phyloP scores from a whole-genome alignment of 1,140 invertebrate species.

The Drosophila azteca region DNA sequence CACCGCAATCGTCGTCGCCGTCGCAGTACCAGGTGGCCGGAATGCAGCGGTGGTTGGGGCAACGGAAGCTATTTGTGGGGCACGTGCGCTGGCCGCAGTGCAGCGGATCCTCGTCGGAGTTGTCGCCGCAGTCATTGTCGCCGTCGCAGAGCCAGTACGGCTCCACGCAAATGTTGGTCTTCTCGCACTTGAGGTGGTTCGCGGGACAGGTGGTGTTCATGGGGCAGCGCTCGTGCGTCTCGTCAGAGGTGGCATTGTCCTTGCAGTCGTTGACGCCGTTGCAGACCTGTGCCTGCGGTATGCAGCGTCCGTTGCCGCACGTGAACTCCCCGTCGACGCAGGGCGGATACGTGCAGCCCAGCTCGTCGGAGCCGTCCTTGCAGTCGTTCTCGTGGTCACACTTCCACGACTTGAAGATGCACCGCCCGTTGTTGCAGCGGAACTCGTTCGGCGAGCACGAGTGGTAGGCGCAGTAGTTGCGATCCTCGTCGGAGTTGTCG shows the following conservation, averaged over 20 bases:
- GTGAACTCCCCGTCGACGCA: constrained; percentile 97
- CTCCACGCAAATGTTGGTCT: constrained; percentile 97
- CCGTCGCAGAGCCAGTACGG: constrained; percentile 97
- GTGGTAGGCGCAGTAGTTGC: constrained; percentile 96
- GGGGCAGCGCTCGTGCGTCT: constrained; percentile 93
- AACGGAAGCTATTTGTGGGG: constrained; percentile 95
- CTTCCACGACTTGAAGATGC: constrained; percentile 97
- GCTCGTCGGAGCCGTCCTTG: constrained; percentile 95
- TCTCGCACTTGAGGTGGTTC: constrained; percentile 95
- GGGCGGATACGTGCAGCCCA: constrained; percentile 94
- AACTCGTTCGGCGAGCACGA: constrained; percentile 97
- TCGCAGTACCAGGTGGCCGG: constrained; percentile 96
- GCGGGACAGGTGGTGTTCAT: constrained; percentile 93
- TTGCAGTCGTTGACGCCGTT: constrained; percentile 98
- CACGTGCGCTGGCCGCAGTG: constrained; percentile 95
- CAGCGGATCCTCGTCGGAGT: constrained; percentile 95
- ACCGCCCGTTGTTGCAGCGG: constrained; percentile 96
- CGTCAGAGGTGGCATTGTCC: constrained; percentile 95
- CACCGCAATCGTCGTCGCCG: constrained; percentile 93
- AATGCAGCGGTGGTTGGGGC: constrained; percentile 93
- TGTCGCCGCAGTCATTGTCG: constrained; percentile 98
- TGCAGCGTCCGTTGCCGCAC: constrained; percentile 95
- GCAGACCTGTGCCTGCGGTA: constrained; percentile 93
- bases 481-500: constrained; percentile 96
- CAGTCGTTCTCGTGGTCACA: constrained; percentile 98